Conservation (phyloP, 2,888 invertebrate genomes). For the Hydropsyche betteni region DNA sequence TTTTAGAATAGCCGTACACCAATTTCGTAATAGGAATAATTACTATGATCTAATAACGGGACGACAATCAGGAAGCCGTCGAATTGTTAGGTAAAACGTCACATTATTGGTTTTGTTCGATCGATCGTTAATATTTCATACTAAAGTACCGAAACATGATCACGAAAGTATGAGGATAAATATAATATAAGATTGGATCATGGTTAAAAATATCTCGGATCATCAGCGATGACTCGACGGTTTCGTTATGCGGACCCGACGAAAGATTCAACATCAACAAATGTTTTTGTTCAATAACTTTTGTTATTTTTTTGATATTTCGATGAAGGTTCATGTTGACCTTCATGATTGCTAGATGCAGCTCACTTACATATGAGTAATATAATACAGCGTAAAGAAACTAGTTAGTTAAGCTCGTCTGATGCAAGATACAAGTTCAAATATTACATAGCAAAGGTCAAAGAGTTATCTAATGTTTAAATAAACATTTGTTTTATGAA, state of each 20-base stretch:
- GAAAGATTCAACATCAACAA: too few relatives aligned
- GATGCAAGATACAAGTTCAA: too few relatives aligned
- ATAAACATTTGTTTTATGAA: too few relatives aligned
- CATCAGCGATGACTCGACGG: conserved; percentile 20
- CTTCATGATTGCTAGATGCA: background rate
- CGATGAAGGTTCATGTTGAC: background rate
- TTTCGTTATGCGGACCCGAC: background rate
- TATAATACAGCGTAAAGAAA: conserved; percentile 31
- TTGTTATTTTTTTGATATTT: background rate
- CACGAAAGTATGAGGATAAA: too few relatives aligned
- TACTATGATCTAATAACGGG: conserved; percentile 6
- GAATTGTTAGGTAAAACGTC: too few relatives aligned
- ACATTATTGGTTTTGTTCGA: too few relatives aligned
- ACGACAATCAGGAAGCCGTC: conserved; percentile 5
- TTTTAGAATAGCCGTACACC: conserved; percentile 14
- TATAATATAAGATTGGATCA: background rate
- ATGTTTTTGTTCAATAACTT: too few relatives aligned
- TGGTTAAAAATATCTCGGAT: conserved; percentile 16
- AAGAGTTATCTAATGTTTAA: too few relatives aligned
- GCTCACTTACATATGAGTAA: conserved; percentile 17
- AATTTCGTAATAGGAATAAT: conserved; percentile 27
- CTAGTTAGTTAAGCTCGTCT: conserved; percentile 27
- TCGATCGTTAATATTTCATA: too few relatives aligned
- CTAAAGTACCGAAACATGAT: too few relatives aligned
- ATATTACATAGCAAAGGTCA: too few relatives aligned